Conservation (phyloP, 2,888 invertebrate species). For the Eucera pruinosa region DNA sequence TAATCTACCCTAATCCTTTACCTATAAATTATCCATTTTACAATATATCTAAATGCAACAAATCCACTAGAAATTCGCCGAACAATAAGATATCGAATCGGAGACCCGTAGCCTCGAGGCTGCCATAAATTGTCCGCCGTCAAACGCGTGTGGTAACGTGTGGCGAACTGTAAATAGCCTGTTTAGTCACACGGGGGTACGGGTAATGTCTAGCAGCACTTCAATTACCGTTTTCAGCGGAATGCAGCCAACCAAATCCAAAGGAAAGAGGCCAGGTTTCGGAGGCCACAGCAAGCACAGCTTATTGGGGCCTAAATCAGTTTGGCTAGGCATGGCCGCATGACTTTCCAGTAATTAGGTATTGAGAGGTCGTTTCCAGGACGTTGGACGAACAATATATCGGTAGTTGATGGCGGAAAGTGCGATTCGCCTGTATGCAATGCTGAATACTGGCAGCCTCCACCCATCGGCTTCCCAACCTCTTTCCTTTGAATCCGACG, state of each 20-base stretch:
- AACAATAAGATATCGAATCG: too few relatives aligned
- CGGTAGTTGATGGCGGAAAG: constrained; percentile 53
- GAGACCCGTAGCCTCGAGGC: too few relatives aligned
- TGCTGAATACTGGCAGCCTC: constrained; percentile 46
- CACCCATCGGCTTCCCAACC: constrained; percentile 30
- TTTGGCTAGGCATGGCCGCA: constrained; percentile 48
- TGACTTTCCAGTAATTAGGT: constrained; percentile 70
- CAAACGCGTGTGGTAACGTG: constrained; percentile 19
- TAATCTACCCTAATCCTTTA: too few relatives aligned
- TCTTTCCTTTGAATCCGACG: constrained; percentile 55
- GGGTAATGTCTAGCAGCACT: constrained; percentile 46
- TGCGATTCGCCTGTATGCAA: constrained; percentile 61
- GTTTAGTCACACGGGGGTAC: constrained; percentile 24
- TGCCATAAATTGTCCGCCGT: background rate
- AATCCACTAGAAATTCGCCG: too few relatives aligned
- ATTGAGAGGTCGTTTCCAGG: constrained; percentile 65
- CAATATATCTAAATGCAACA: too few relatives aligned
- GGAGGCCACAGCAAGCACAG: constrained; percentile 29
- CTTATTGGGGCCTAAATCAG: constrained; percentile 72
- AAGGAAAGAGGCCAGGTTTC: constrained; percentile 30
- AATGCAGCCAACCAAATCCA: constrained; percentile 59
- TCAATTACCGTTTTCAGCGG: constrained; percentile 57
- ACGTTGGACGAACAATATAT: constrained; percentile 54
- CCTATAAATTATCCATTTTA: too few relatives aligned
- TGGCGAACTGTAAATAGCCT: constrained; percentile 33